Base-by-base conservation (phyloP, 92 coral and sea anemone genomes). In the Ricordea florida region DNA sequence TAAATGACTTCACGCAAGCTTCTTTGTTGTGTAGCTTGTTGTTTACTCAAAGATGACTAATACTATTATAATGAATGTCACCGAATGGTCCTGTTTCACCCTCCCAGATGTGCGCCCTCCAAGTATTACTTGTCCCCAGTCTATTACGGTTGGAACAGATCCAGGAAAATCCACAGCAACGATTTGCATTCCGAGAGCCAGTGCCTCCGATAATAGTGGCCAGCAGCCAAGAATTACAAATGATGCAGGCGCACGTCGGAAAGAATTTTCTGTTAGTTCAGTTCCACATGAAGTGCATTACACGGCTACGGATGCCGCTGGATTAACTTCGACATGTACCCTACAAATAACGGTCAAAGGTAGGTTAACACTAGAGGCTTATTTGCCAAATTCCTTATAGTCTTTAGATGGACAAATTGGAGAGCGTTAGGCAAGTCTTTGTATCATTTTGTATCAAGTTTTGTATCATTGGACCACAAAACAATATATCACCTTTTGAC, bases 301-400 rank as follows among this genome's bases (percentile, higher is more conserved):
- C 64, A 92, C 98, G 17, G 98, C 98, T 8, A 85, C 85, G 2
- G 98, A 94, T 62, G 88, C 82, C 21, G 86, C 87, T 30, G 98
- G 98, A 4, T 63, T 81, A 55, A 57, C 79, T 1, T 74, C 85
- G 1, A 55, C 86, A 15, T 94, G 98, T 50, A 55, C 76, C 14
- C 84, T 87, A 26, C 84, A 85, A 16, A 69, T 94, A 30, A 92
- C 91, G 3, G 89, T 94, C 1, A 81, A 74, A 86, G 98, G 98
- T 89, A 72, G 41, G 71, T 31, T 7, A 10, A 14, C 43, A 10
- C 25, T 43, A 10, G 20, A 35, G 71, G 3, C 20, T 23, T 21
- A n/a, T 57, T 33, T 1, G 28, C 11, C 18, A 20, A 33, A 18
- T 33, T 1, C 11, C 13, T 29, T 0, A 35, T 11, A 1, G 8